A percentile compares a stretch with the other conserved stretches of the same genome.
Conservation (phyloP, 2,113 vertebrate genomes). For the Amazona guildingii region DNA sequence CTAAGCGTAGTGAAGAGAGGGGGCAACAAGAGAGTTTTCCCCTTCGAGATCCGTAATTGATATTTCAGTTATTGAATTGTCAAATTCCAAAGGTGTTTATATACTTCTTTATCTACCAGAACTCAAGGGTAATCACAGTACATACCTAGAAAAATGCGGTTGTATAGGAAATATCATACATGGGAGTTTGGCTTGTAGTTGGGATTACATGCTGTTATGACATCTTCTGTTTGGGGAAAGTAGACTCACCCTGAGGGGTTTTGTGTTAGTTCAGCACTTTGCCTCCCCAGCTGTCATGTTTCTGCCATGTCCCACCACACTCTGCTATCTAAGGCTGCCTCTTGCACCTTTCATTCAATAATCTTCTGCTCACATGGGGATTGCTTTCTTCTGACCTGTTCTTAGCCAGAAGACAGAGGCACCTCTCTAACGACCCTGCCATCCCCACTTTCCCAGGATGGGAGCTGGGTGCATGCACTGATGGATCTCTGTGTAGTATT, state of each 20-base stretch:
- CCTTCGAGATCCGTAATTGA: not conserved
- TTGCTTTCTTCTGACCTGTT: not conserved
- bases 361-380: not conserved
- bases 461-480: fast-evolving
- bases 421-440: not conserved
- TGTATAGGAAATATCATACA: not conserved
- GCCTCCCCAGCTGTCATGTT: not conserved
- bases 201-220: not conserved
- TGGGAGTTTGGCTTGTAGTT: not conserved
- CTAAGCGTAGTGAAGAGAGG: not conserved
- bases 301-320: not conserved
- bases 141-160: not conserved
- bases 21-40: fast-evolving
- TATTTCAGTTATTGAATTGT: not conserved
- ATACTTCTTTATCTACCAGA: not conserved
- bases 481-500: not conserved
- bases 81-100: not conserved
- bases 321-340: not conserved
- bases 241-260: not conserved
- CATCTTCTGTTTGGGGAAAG: not conserved
- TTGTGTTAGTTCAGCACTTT: fast-evolving
- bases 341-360: not conserved
- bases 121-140: not conserved
- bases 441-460: not conserved
- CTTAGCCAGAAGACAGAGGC: not conserved